These are phyloP conservation scores for Drosophila merina DNA, from an alignment of 2,888 invertebrate genomes.

Conservation along the genomic window DNA sequence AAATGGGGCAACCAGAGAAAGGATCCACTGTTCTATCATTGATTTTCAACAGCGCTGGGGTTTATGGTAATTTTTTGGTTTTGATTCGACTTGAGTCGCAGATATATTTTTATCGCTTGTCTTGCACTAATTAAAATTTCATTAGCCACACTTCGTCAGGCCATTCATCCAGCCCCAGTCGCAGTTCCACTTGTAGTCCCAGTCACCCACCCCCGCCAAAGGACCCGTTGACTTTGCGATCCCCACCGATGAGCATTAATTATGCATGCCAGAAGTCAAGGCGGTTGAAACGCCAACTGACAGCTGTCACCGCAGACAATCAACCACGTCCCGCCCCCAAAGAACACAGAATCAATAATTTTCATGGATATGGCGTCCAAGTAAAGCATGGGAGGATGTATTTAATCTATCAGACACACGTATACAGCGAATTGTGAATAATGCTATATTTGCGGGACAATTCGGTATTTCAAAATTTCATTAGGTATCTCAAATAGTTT, in stretches of 20 bases:
- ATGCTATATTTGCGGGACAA: background rate
- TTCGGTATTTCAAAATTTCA: background rate
- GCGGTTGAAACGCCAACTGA: constrained; percentile 43
- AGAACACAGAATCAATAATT: constrained; percentile 61
- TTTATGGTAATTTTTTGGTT: constrained; percentile 58
- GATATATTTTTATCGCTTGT: constrained; percentile 66
- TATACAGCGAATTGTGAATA: background rate
- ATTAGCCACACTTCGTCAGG: constrained; percentile 60
- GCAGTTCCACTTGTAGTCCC: background rate
- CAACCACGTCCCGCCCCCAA: constrained; percentile 25
- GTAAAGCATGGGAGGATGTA: background rate
- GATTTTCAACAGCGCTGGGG: constrained; percentile 31
- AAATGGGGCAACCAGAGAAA: constrained; percentile 2
- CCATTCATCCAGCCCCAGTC: constrained; percentile 1
- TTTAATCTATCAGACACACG: background rate
- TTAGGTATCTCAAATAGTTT: background rate
- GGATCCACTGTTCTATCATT: constrained; percentile 20
- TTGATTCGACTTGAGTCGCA: constrained; percentile 3
- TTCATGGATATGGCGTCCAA: constrained; percentile 4
- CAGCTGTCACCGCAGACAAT: constrained; percentile 58
- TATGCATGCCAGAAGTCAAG: constrained; percentile 52
- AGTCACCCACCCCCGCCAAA: constrained; percentile 13
- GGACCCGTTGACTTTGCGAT: constrained; percentile 41
- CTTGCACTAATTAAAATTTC: constrained; percentile 76
- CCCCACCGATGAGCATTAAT: constrained; percentile 44